Evolutionary conservation across 2,797 vertebrate species (phyloP), one percentile per base, ranked within the genome.

Genomic region (Pelobates cultripes): DNA sequence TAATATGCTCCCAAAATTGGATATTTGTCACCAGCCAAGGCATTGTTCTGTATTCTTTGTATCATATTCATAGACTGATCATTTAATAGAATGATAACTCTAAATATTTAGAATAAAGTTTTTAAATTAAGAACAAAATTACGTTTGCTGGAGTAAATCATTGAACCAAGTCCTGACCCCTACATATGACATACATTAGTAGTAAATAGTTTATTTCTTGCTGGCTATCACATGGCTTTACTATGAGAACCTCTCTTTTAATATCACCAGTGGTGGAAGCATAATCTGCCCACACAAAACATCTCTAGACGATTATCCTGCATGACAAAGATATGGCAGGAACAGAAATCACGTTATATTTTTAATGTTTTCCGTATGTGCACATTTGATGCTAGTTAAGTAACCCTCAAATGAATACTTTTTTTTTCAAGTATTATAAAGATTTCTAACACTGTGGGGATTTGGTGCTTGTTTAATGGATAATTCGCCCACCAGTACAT

Each of bases 361-460:
- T 72, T 53, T 84, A 84, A 84, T 84, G 72, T 40, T 42, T 84
- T 84, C 82, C 82, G 71, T 63, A 79, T 84, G 82, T 84, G 67
- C 67, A 76, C 73, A 71, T 84, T 72, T 84, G 45, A 79, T 79
- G 82, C 40, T 45, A 76, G 73, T 76, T 84, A 79, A 83, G 79
- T 67, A 80, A 43, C 66, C 82, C 73, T 66, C 82, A 72, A 75
- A 79, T 84, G 77, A 84, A 79, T 79, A 76, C 70, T 83, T 83
- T 78, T 63, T 70, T 47, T 43, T 70, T 53, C 28, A 63, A 69
- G 75, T 44, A 69, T 41, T 75, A 70, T 45, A 43, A 75, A 70
- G 66, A 70, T 79, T 45, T 79, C 66, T 63, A 76, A 53, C 73
- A 76, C 82, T 84, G 57, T 74, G 40, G 82, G 82, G 82, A 84